Evolutionary conservation across 53 echinoderm and acorn worm species (phyloP).

Genomic region (Henricia sp.): DNA sequence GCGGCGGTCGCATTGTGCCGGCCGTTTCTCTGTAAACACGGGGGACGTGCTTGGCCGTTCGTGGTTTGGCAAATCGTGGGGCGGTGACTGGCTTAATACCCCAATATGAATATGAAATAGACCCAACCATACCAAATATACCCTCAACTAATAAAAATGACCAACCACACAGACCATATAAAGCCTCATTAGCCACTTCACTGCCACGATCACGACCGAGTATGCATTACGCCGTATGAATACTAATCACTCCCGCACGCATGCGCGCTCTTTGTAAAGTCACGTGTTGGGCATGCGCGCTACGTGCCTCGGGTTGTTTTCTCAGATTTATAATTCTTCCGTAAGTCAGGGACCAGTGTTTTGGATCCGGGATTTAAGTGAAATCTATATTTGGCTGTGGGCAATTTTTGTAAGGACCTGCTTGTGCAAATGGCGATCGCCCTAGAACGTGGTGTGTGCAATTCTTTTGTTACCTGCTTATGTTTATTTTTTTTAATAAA

Average conservation of each 20-base stretch:
- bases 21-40: constrained; percentile 42
- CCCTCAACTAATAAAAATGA: not conserved
- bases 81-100: constrained; percentile 2
- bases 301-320: constrained; percentile 14
- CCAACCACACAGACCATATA: not conserved
- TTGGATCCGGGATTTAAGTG: constrained; percentile 46
- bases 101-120: constrained; percentile 46
- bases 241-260: not conserved
- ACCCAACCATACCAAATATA: too few species aligned
- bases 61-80: not conserved
- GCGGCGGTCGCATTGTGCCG: constrained; percentile 33
- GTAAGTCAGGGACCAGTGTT: not conserved
- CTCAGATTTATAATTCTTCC: not conserved
- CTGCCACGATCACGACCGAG: too few species aligned
- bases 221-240: not conserved
- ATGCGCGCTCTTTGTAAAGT: not conserved
- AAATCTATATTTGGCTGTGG: constrained; percentile 31
- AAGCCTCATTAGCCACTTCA: too few species aligned
- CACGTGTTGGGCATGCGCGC: constrained; percentile 52
- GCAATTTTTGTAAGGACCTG: too few species aligned
- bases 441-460: too few species aligned
- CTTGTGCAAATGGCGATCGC: too few species aligned
- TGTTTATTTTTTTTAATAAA: too few species aligned
- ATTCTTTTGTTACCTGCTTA: too few species aligned
- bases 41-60: constrained; percentile 8